Base-by-base conservation (phyloP, 2,888 invertebrate genomes). In the Cyclophora albipunctata region DNA sequence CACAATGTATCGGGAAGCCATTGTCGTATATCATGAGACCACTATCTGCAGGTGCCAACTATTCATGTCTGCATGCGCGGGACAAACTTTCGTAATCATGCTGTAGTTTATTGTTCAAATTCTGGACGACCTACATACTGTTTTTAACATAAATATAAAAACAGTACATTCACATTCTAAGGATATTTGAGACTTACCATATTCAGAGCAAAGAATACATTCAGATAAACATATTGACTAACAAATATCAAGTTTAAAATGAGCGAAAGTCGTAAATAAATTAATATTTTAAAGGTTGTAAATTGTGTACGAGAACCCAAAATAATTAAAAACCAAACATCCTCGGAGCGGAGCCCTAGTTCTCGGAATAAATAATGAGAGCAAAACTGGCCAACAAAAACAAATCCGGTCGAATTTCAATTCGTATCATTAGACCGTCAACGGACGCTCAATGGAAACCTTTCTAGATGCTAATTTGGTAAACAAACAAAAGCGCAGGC, bases 381-480 rank as follows among this genome's bases (percentile, higher is more conserved):
- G 43, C 46, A 47, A 46, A 52, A 49, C 42, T 49, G 42, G 48
- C 49, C 46, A 51, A 51, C 52, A 49, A 63, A 62, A 67, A 63
- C 64, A 65, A 66, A 68, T 67, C 65, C 66, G 68, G 60, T 67
- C 53, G 52, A 75, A 71, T 69, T 76, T 77, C 74, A 74, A 75
- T 77, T 75, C 69, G 69, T 74, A 70, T 80, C 78, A 78, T 84
- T 80, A 75, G 66, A 64, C 65, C 63, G 66, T 71, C 75, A 71
- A 64, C 74, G 69, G 65, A 58, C 63, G 63, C 69, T 66, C 71
- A 71, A 73, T 76, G 71, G 72, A 75, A 76, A 72, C 75, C 78
- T 75, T 79, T 77, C 77, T 77, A 73, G 78, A 81, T 84, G 83
- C 81, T 86, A 86, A 88, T 87, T 86, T 81, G 69, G 78, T 76